Evolutionary conservation across 2,888 invertebrate genomes (phyloP).

Genomic region (Catotricha subobsoleta): DNA sequence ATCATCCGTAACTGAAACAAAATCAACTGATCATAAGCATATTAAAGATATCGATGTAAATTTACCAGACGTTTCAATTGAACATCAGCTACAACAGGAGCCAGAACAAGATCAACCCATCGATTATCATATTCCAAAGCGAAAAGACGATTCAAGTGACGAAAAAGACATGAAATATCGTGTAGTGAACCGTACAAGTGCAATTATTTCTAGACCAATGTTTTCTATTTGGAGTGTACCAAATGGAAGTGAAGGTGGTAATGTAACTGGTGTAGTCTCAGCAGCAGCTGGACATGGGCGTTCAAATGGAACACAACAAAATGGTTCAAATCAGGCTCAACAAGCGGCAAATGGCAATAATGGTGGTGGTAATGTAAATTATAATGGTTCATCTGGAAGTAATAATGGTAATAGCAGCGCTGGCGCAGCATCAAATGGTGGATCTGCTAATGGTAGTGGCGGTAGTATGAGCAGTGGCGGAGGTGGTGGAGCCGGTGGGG

Average conservation of each 20-base stretch:
- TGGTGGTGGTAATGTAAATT: conserved; percentile 1
- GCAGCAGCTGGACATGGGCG: conserved; percentile 70
- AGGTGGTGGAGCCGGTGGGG: conserved; percentile 55
- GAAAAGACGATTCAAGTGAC: conserved; percentile 35
- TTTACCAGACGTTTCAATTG: conserved; percentile 29
- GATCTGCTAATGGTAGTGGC: conserved; percentile 36
- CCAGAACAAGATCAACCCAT: conserved; percentile 75
- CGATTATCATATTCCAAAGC: conserved; percentile 73
- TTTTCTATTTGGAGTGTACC: conserved; percentile 35
- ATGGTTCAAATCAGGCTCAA: conserved; percentile 27
- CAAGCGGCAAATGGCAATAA: conserved; percentile 14
- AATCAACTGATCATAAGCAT: conserved; percentile 15
- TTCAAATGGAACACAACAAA: conserved; percentile 37
- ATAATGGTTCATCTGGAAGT: conserved; percentile 16
- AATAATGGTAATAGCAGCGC: conserved; percentile 23
- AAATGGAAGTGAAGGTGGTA: conserved; percentile 30
- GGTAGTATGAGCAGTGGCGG: conserved; percentile 39
- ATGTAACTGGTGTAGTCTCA: conserved; percentile 45
- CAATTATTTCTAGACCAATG: conserved; percentile 42
- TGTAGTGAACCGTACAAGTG: conserved; percentile 49
- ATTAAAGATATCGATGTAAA: conserved; percentile 32
- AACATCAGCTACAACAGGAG: conserved; percentile 27
- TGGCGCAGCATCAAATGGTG: conserved; percentile 31
- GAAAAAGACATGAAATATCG: conserved; percentile 42
- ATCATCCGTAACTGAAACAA: conserved; percentile 17